A percentile compares a stretch with the other conserved stretches of the same genome.
Evolutionary conservation across 1,140 invertebrate species (phyloP).

Genomic region (Ceratosolen fusciceps): DNA sequence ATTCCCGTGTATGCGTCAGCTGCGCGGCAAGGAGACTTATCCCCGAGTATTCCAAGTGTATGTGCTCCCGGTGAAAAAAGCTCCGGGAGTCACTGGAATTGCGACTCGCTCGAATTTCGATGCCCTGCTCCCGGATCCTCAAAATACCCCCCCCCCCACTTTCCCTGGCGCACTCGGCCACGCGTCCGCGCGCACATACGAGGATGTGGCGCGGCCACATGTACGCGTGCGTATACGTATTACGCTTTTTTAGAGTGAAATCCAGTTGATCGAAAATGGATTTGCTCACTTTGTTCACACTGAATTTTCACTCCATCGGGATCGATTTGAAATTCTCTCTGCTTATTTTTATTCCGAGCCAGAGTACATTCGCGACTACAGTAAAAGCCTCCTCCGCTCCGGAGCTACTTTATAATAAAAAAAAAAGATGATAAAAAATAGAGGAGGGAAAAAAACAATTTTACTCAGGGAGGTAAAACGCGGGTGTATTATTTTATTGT

Average conservation of each 20-base stretch:
- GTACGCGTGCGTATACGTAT: background rate
- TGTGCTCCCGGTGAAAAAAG: background rate
- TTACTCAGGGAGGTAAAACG: too few species aligned
- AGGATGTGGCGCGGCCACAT: too few species aligned
- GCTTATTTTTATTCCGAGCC: background rate
- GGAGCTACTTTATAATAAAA: too few species aligned
- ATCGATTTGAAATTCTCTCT: background rate
- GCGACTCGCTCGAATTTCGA: background rate
- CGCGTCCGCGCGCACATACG: too few species aligned
- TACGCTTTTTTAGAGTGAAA: background rate
- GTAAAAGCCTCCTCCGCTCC: too few species aligned
- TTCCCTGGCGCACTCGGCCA: too few species aligned
- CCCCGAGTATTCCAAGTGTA: background rate
- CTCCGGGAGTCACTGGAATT: slow-evolving; percentile 7
- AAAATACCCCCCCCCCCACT: background rate
- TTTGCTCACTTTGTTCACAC: background rate
- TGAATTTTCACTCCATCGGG: background rate
- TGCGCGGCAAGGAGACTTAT: slow-evolving; percentile 14
- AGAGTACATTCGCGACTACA: too few species aligned
- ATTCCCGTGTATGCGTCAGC: slow-evolving; percentile 40
- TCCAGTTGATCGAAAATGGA: background rate
- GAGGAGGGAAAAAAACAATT: too few species aligned
- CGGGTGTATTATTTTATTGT: too few species aligned
- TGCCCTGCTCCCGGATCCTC: background rate
- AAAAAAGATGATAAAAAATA: too few species aligned